Evolutionary conservation across 2,797 vertebrate genomes (phyloP), one percentile per base, ranked within the genome.

Genomic region (Myotis findleyi): DNA sequence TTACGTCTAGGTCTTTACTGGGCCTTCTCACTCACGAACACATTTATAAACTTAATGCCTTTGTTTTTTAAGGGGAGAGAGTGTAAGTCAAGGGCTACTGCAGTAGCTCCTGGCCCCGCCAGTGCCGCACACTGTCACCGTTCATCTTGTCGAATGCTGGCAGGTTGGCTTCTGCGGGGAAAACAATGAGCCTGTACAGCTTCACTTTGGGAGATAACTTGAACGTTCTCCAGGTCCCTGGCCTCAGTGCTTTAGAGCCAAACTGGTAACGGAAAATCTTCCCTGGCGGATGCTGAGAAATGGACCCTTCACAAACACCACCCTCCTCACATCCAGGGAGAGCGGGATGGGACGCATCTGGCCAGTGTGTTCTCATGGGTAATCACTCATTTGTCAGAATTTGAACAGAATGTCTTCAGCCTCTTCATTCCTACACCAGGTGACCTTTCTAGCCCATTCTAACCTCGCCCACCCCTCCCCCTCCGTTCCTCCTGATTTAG

Each of bases 11-110:
- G 59, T 62, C 84, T 96, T 97, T 92, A 12, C 59, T 4, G 71
- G 76, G 11, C 12, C 62, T 12, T 90, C 33, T 96, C 11, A 17
- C 68, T 81, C 73, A 51, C 3, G 44, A 96, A 95, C 84, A 30
- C 69, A 85, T 57, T 69, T 79, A 75, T 68, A 97, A 95, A 93
- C 59, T 53, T 82, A 97, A 96, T 10, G 80, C 5, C 38, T 47
- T 73, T 33, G 25, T 17, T 87, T 89, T 79, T 72, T 69, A 96
- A 93, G 51, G 91, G 64, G 18, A 85, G 53, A 89, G 38, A 30
- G 18, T 4, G 2, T 68, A 77, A 86, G 86, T 80, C 83, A 83
- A 71, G 75, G 13, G 3, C 1, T n/a, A 44, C 21, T 71, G 59
- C 2, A 2, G 77, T 38, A 11, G 53, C 17, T 36, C 77, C 25